Evolutionary conservation across 2,113 vertebrate genomes (phyloP).

Genomic region (Corvus hawaiiensis): DNA sequence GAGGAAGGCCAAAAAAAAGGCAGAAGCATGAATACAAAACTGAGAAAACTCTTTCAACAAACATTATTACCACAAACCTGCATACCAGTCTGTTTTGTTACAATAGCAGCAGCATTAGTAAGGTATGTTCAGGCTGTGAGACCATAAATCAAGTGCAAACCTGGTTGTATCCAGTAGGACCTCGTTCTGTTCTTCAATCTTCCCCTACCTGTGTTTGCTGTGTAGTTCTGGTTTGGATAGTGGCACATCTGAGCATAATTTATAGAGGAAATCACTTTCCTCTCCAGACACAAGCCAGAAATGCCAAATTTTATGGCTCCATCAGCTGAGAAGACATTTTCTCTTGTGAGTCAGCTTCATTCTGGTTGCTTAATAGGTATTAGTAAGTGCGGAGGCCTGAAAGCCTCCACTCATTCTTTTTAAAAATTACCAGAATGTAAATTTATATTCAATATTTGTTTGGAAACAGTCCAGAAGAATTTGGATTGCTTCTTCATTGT

Average conservation of each 20-base stretch:
- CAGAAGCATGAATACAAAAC: background rate
- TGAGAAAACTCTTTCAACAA: constrained; percentile 11
- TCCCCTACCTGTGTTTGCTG: background rate
- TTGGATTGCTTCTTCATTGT: background rate
- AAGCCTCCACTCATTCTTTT: background rate
- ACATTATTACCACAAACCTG: background rate
- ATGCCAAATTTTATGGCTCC: background rate
- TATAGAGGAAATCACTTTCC: constrained; percentile 25
- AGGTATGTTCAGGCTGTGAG: constrained; percentile 21
- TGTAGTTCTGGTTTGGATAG: constrained; percentile 32
- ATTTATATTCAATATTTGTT: background rate
- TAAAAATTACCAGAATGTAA: background rate
- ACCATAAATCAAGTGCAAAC: constrained; percentile 39
- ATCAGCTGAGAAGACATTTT: constrained; percentile 4
- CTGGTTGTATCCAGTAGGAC: constrained; percentile 29
- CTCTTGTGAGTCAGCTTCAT: background rate
- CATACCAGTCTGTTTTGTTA: constrained; percentile 40
- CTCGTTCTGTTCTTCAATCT: background rate
- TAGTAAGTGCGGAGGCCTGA: background rate
- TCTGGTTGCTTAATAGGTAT: background rate
- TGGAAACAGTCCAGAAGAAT: constrained; percentile 10
- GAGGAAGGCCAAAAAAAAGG: background rate
- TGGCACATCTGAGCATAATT: constrained; percentile 36
- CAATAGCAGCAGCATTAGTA: constrained; percentile 49
- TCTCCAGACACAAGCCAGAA: background rate